These are phyloP conservation scores for Erythrolamprus reginae DNA, from an alignment of 2,113 vertebrate genomes.

Conservation along the genomic window DNA sequence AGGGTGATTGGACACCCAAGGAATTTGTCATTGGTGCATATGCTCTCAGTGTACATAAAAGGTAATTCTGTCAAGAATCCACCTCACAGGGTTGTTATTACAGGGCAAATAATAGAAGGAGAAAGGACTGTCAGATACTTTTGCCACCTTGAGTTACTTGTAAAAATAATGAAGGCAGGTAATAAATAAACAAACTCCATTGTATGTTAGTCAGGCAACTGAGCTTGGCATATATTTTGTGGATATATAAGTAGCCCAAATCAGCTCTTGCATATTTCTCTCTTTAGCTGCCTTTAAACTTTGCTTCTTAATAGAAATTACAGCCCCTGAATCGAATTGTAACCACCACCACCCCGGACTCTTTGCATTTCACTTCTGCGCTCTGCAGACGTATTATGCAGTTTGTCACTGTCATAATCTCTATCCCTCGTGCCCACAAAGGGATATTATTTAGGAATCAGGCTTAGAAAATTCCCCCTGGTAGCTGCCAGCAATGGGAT, in stretches of 20 bases:
- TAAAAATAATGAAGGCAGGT: too few relatives aligned
- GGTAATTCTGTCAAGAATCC: too few relatives aligned
- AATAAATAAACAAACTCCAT: not conserved
- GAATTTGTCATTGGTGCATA: too few relatives aligned
- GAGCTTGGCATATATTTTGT: too few relatives aligned
- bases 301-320: not conserved
- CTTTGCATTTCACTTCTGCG: not conserved
- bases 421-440: not conserved
- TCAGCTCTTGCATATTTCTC: not conserved
- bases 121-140: too few relatives aligned
- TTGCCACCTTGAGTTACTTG: too few relatives aligned
- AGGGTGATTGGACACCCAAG: too few relatives aligned
- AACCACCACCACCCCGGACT: not conserved
- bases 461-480: not conserved
- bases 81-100: too few relatives aligned
- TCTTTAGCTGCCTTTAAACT: not conserved
- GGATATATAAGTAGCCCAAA: not conserved
- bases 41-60: too few relatives aligned
- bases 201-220: too few relatives aligned
- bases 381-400: not conserved
- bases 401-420: not conserved
- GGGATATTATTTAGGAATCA: not conserved
- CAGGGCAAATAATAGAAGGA: too few relatives aligned
- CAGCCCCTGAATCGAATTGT: not conserved
- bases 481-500: not conserved